These are phyloP conservation scores for Nothoprocta perdicaria DNA, from an alignment of 2,113 vertebrate species.

Conservation along the genomic window DNA sequence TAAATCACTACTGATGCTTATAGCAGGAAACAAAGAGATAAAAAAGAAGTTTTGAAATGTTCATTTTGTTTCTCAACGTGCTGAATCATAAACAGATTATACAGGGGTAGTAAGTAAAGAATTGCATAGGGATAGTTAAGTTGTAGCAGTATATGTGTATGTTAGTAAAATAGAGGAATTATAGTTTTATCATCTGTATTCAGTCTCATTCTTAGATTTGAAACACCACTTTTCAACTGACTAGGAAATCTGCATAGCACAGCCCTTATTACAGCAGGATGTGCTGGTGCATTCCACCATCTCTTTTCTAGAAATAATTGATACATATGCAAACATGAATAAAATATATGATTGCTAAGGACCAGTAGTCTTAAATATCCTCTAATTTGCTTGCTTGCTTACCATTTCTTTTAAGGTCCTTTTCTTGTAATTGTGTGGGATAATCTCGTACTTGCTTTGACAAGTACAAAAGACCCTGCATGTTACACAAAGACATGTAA, in stretches of 20 bases:
- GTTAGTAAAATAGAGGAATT: background rate
- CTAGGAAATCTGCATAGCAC: background rate
- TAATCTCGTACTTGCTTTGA: background rate
- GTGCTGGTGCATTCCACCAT: background rate
- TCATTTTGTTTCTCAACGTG: background rate
- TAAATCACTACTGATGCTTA: background rate
- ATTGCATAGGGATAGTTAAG: background rate
- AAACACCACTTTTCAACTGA: background rate
- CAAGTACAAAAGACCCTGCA: background rate
- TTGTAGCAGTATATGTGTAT: no score
- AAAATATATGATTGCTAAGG: background rate
- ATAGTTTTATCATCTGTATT: background rate
- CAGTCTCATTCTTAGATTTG: background rate
- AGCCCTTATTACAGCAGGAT: background rate
- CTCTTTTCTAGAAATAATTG: background rate
- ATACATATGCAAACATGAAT: rapidly evolving
- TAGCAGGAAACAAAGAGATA: background rate
- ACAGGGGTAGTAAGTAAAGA: background rate
- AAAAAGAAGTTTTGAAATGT: background rate
- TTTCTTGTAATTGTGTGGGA: background rate
- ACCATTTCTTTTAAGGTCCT: background rate
- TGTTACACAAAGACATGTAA: background rate
- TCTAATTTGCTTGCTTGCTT: background rate
- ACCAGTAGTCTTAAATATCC: background rate
- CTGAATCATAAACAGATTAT: background rate